phyloP scores from a whole-genome alignment of 1,140 invertebrate species.

The Pseudomyrmex concolor region DNA sequence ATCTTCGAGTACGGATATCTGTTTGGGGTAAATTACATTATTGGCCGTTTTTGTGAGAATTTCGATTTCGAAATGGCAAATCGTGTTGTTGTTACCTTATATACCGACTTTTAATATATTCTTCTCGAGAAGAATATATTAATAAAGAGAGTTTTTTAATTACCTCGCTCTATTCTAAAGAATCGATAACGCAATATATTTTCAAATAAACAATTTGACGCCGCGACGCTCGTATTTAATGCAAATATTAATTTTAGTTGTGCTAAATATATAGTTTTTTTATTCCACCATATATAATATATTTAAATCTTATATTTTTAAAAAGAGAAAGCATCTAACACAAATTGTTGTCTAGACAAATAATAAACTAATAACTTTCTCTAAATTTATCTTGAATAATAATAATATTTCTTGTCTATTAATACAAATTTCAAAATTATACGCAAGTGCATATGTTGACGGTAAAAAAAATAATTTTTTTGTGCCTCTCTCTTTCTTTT shows the following conservation, averaged over 20 bases:
- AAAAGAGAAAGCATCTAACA: too few species aligned
- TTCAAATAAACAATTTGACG: not conserved
- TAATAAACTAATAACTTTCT: conserved; percentile 13
- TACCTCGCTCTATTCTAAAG: too few species aligned
- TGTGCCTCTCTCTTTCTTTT: not conserved
- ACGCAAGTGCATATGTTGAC: not conserved
- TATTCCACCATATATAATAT: not conserved
- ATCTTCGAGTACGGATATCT: conserved; percentile 47
- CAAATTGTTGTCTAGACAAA: not conserved
- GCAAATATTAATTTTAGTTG: conserved; percentile 9
- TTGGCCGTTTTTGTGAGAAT: not conserved
- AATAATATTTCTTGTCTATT: not conserved
- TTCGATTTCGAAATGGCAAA: too few species aligned
- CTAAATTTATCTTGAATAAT: conserved; percentile 20
- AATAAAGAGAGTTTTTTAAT: too few species aligned
- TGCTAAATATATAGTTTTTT: not conserved
- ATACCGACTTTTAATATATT: too few species aligned
- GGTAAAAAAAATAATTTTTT: not conserved
- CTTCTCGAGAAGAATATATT: too few species aligned
- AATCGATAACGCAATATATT: too few species aligned
- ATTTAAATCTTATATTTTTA: conserved; percentile 27
- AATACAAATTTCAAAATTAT: not conserved
- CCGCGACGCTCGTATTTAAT: conserved; percentile 10
- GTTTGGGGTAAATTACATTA: conserved; percentile 4
- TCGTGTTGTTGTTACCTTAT: too few species aligned